Evolutionary conservation across 2,113 vertebrate species (phyloP), one percentile per base, ranked within the genome.

Genomic region (Embiotoca jacksoni): DNA sequence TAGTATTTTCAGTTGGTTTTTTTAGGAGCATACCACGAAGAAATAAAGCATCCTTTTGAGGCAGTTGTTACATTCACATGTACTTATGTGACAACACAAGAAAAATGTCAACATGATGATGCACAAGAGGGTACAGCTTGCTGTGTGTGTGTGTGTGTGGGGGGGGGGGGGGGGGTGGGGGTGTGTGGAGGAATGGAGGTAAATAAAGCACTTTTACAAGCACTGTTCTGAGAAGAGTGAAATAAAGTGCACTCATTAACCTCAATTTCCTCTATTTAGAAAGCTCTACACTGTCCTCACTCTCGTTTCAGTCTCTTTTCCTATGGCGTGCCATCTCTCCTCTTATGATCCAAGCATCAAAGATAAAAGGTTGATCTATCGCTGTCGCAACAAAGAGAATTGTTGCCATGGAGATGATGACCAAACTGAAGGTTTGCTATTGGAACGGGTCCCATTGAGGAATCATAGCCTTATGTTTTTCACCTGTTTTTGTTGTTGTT

Each of bases 201-300:
- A 41, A 68, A 67, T 30, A 61, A 54, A 63, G n/a, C 44, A 68
- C 23, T 23, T 68, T 80, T 72, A 68, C 44, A n/a, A 39, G 37
- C 60, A 7, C 15, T 5, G 14, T 33, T 72, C 6, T 14, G 52
- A 57, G 36, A 49, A 60, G 31, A 60, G 30, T 35, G 11, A 71
- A 66, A 84, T 73, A 50, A 78, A 66, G 53, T 53, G 46, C 41
- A 62, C 36, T 83, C 55, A 81, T 78, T 75, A 78, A 78, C 53
- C 57, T 53, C 64, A 81, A 75, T 84, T 78, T 63, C 60, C 33
- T 65, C 33, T 16, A 14, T 67, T 3, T 6, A 59, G 67, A 65
- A 36, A 15, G 39, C 55, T 62, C 36, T 35, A 30, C 52, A 35
- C 30, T 52, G 50, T 67, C 41, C 67, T 78, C 76, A 85, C 58